A percentile compares a stretch with the other conserved stretches of the same genome.
phyloP scores from a whole-genome alignment of 2,113 vertebrate genomes.

The Loxodonta africana region DNA sequence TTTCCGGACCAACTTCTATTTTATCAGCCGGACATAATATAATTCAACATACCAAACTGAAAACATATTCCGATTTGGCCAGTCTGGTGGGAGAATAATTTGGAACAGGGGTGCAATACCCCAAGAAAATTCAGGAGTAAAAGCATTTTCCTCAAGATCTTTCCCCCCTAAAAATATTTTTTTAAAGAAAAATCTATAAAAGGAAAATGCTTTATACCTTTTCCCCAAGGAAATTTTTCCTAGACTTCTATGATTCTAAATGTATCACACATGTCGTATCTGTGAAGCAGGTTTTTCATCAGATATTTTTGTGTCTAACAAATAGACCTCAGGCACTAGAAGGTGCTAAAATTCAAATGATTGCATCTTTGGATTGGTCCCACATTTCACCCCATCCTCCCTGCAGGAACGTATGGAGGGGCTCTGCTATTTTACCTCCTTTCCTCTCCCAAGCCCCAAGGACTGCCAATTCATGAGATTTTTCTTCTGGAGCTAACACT shows the following conservation, averaged over 20 bases:
- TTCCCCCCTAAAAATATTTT: not conserved
- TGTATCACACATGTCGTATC: not conserved
- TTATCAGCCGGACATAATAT: not conserved
- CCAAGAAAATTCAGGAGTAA: conserved; percentile 47
- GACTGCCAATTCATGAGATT: not conserved
- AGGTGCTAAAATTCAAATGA: not conserved
- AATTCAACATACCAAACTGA: conserved; percentile 52
- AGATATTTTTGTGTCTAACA: conserved; percentile 52
- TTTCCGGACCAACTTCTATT: conserved; percentile 60
- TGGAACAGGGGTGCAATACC: not conserved
- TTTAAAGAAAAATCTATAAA: not conserved
- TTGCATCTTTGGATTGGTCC: not conserved
- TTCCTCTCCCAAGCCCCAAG: not conserved
- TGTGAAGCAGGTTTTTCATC: conserved; percentile 6
- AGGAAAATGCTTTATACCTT: not conserved
- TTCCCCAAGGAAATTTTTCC: not conserved
- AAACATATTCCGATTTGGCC: conserved; percentile 56
- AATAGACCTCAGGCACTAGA: conserved; percentile 29
- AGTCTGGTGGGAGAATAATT: conserved; percentile 9
- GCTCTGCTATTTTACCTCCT: not conserved
- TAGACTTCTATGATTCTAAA: conserved; percentile 13
- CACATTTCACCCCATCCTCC: not conserved
- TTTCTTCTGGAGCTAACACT: not conserved
- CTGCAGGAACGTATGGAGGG: not conserved
- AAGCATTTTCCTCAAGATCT: conserved; percentile 41